Evolutionary conservation across 2,113 vertebrate species (phyloP), one percentile per base, ranked within the genome.

Genomic region (Dipodomys stephensi): DNA sequence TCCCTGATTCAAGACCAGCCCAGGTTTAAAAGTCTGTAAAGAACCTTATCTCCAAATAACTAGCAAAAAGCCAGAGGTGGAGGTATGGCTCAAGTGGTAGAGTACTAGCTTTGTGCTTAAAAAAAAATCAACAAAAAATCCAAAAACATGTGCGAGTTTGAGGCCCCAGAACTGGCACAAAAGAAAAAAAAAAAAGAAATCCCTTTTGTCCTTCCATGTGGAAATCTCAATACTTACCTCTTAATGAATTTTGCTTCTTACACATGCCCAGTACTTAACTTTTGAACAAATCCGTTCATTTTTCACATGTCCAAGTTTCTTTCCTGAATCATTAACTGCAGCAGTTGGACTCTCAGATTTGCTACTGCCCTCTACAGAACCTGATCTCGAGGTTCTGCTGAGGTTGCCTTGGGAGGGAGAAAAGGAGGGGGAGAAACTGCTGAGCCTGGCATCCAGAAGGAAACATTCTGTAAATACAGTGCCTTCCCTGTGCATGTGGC

Each of bases 391-490:
- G 60, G 92, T 83, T 25, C 97, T 94, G 97, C 95, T 96, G 95
- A 98, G 94, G 64, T 93, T 87, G 95, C 86, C 71, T 90, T 69
- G 74, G 88, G 90, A 78, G 53, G 79, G 32, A 96, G 60, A 87
- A 62, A 3, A 11, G 7, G 7, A 91, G 64, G 44, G 83, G 68
- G 74, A 27, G 69, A 95, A 97, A 96, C 62, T 94, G 95, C 96
- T 96, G 95, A 97, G 83, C 81, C 95, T 85, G 57, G 49, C 88
- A 92, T 79, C 76, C 87, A 88, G 62, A 9, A 94, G 79, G 67
- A 97, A 96, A 94, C 73, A 39, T 94, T 97, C 44, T 83, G 89
- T 80, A 95, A 97, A 97, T 95, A 83, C 69, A 82, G 30, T 93
- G 83, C 46, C 89, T 97, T 96, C 92, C 87, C 71, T 9, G 67